Conservation (phyloP, 2,888 invertebrate species). For the Thera obeliscata region DNA sequence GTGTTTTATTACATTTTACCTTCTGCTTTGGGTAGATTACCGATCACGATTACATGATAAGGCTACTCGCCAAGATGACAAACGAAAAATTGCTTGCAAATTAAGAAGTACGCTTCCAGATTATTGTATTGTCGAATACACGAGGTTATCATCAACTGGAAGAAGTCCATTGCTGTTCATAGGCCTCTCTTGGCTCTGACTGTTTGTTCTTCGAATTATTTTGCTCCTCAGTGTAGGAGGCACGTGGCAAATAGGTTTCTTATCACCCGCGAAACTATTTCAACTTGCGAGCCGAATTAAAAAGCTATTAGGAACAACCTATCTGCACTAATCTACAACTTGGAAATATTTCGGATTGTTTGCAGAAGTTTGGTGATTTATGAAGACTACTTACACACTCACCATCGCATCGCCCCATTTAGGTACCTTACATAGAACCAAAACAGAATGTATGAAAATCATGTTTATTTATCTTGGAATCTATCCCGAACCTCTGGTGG, state of each 20-base stretch:
- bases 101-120: no score
- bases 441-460: no score
- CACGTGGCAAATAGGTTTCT: constrained; percentile 55
- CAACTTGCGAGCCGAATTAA: constrained; percentile 60
- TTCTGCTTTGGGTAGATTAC: background rate
- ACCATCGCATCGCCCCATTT: background rate
- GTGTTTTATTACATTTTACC: background rate
- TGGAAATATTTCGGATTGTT: constrained; percentile 25
- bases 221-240: constrained; percentile 15
- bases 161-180: no score
- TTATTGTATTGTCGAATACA: no score
- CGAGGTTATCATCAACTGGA: no score
- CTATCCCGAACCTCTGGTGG: no score
- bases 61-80: background rate
- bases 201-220: background rate
- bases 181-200: no score
- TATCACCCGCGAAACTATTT: constrained; percentile 53
- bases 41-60: background rate
- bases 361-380: constrained; percentile 37
- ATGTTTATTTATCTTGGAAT: no score
- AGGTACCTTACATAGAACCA: no score
- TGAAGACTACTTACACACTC: background rate
- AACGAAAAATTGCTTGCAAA: no score
- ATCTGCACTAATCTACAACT: constrained; percentile 31
- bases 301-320: constrained; percentile 65